Base-by-base conservation (phyloP, 2,113 vertebrate species). In the Rhinopomastus cyanomelas region DNA sequence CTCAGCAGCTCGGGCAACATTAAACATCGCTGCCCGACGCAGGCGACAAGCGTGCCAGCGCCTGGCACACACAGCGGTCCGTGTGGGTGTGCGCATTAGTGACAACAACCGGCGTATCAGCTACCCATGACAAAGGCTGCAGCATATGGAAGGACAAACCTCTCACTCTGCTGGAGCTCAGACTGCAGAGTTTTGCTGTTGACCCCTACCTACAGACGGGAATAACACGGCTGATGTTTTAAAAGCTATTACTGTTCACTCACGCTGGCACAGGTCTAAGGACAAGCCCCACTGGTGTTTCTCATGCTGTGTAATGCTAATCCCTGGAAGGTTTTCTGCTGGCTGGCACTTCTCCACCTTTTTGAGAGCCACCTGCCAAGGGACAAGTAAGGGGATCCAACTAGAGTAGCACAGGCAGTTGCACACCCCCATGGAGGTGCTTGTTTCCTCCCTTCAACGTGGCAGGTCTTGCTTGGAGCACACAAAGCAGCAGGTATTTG, bases 11-110 rank as follows among this genome's bases (percentile, higher is more conserved):
- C 2, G 53, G 32, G 59, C 32, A 61, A 80, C 87, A 76, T 34
- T 71, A 42, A 60, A 11, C 72, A 52, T 37, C 75, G 22, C 22
- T 23, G 21, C 48, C 42, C 48, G 29, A 1, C 3, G 8, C 16
- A 62, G 34, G 36, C 27, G 66, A 68, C 46, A 56, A 68, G 82
- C 0, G 4, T 53, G 51, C 25, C 39, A 53, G 7, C 20, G 34
- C 61, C 51, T 37, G 52, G 57, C 71, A 76, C 20, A 59, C 69
- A 26, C 7, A 72, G 42, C 52, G 46, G 2, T 1, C 44, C 34
- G 10, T 5, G 16, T 6, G 9, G 8, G 6, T 0, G 2, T 5
- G 29, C 18, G 23, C 13, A 2, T 23, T 77, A 26, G 32, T 73
- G 55, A 26, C 51, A 76, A 55, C 67, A 59, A 13, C 25, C 9